phyloP scores from a whole-genome alignment of 1,140 invertebrate genomes.

The Eumeta japonica region DNA sequence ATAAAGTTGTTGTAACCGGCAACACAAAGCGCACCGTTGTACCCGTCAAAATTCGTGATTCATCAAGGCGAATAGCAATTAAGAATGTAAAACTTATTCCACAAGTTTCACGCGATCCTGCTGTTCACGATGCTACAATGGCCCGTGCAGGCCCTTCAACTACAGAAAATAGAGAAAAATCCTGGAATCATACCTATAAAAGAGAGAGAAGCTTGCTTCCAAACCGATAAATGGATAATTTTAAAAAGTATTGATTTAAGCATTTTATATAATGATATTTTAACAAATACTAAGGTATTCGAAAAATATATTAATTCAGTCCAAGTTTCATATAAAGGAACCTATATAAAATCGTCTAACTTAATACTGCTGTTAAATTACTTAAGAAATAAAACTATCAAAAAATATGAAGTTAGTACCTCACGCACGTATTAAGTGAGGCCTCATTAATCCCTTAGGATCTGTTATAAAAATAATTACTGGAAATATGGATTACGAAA shows the following conservation, averaged over 20 bases:
- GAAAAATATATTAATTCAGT: background rate
- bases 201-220: background rate
- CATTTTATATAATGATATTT: background rate
- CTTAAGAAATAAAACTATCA: background rate
- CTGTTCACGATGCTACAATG: background rate
- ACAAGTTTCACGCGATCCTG: no score
- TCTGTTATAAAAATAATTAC: constrained; percentile 7
- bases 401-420: background rate
- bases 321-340: background rate
- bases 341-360: background rate
- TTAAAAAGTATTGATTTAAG: background rate
- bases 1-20: background rate
- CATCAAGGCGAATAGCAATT: background rate
- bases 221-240: background rate
- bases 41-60: background rate
- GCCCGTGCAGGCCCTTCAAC: background rate
- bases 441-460: constrained; percentile 6
- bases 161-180: background rate
- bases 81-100: background rate
- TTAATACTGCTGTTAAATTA: background rate
- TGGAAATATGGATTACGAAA: constrained; percentile 9
- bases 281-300: background rate
- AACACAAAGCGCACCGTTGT: background rate
- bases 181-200: background rate
- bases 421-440: constrained; percentile 1